Evolutionary conservation across 2,113 vertebrate genomes (phyloP).

Genomic region (Percopsis transmontana): DNA sequence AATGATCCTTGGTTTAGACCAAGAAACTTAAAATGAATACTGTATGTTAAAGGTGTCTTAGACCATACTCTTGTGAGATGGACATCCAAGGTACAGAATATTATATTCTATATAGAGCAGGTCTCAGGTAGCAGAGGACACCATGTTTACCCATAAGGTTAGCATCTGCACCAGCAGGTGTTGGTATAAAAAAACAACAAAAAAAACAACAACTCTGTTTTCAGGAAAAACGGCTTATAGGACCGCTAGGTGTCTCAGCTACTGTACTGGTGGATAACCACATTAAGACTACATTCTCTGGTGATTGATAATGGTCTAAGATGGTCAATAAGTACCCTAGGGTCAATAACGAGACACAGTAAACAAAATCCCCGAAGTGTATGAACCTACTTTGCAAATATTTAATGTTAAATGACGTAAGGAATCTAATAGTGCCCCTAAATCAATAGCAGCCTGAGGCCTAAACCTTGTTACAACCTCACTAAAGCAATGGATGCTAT

Average conservation of each 20-base stretch:
- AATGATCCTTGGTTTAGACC: too few relatives aligned
- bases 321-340: not conserved
- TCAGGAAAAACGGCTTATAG: too few relatives aligned
- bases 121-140: too few relatives aligned
- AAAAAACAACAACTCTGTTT: too few relatives aligned
- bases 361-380: not conserved
- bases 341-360: not conserved
- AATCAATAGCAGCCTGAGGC: not conserved
- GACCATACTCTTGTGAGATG: too few relatives aligned
- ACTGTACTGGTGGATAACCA: not conserved
- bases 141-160: too few relatives aligned
- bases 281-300: not conserved
- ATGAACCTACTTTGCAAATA: not conserved
- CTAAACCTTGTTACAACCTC: not conserved
- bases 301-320: not conserved
- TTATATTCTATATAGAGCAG: too few relatives aligned
- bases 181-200: too few relatives aligned
- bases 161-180: too few relatives aligned
- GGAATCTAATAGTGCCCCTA: not conserved
- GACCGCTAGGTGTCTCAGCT: slow-evolving; percentile 6
- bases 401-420: not conserved
- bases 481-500: not conserved
- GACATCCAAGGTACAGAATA: too few relatives aligned
- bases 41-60: too few relatives aligned
- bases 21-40: too few relatives aligned